Evolutionary conservation across 1,140 invertebrate species (phyloP).

Genomic region (Microplitis mediator): DNA sequence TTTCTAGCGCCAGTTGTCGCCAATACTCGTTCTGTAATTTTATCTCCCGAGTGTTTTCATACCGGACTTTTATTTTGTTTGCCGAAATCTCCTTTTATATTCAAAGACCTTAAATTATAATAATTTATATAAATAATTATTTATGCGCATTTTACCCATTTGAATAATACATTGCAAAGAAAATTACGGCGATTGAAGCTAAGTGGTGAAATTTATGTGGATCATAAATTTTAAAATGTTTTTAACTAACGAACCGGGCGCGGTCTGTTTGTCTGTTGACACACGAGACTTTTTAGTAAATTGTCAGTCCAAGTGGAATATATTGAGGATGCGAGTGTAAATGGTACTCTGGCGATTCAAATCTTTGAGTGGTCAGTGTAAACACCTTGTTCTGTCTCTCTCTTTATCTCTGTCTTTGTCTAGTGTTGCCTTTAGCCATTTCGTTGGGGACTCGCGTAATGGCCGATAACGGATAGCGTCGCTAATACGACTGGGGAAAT

Average conservation of each 20-base stretch:
- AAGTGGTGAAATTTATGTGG: neutral
- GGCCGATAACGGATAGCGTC: constrained; percentile 17
- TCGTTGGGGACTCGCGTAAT: constrained; percentile 14
- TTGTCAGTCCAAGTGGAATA: neutral
- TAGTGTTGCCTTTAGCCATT: neutral
- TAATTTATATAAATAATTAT: no score
- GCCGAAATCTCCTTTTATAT: neutral
- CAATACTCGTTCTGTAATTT: no score
- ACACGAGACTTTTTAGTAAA: no score
- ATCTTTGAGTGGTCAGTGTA: constrained; percentile 11
- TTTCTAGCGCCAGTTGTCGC: no score
- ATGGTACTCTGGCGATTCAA: neutral
- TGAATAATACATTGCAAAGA: neutral
- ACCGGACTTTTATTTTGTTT: neutral
- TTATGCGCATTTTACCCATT: neutral
- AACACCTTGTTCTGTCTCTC: constrained; percentile 4
- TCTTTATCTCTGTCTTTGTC: neutral
- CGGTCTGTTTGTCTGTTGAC: no score
- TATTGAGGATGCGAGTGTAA: neutral
- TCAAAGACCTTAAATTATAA: neutral
- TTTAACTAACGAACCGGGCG: no score
- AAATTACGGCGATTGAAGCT: no score
- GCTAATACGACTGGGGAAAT: constrained; percentile 16
- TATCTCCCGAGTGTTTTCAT: neutral
- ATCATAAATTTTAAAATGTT: neutral